phyloP scores from a whole-genome alignment of 2,888 invertebrate genomes.

The Anticlea derivata region DNA sequence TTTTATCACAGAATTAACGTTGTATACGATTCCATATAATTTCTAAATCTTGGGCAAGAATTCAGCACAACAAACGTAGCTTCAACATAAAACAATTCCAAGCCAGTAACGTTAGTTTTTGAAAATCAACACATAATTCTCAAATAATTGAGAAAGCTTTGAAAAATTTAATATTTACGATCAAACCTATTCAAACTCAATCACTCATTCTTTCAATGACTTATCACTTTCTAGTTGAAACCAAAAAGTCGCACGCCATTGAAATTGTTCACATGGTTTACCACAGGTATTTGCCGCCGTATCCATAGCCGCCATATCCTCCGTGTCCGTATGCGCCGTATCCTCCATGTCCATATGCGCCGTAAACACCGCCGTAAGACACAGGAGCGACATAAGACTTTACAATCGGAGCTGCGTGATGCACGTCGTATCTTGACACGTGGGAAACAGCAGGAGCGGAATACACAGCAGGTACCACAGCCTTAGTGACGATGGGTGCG shows the following conservation, averaged over 20 bases:
- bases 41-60: slow-evolving; percentile 4
- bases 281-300: slow-evolving; percentile 51
- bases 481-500: slow-evolving; percentile 45
- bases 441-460: slow-evolving; percentile 53
- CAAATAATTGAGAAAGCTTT: not conserved
- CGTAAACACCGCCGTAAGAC: slow-evolving; percentile 41
- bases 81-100: not conserved
- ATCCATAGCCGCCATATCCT: slow-evolving; percentile 37
- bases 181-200: not conserved
- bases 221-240: not conserved
- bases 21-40: not conserved
- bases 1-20: slow-evolving; percentile 28
- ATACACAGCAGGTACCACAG: slow-evolving; percentile 47
- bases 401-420: slow-evolving; percentile 50
- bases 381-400: slow-evolving; percentile 49
- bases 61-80: not conserved
- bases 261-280: slow-evolving; percentile 32
- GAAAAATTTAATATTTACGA: not conserved
- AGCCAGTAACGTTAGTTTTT: not conserved
- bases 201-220: not conserved
- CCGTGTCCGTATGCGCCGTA: slow-evolving; percentile 39
- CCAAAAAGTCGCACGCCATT: not conserved
- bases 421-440: slow-evolving; percentile 58
- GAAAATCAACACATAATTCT: not conserved
- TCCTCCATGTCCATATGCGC: slow-evolving; percentile 37